These are phyloP conservation scores for Tricholaema leucomelas DNA, from an alignment of 2,113 vertebrate species.

Conservation along the genomic window DNA sequence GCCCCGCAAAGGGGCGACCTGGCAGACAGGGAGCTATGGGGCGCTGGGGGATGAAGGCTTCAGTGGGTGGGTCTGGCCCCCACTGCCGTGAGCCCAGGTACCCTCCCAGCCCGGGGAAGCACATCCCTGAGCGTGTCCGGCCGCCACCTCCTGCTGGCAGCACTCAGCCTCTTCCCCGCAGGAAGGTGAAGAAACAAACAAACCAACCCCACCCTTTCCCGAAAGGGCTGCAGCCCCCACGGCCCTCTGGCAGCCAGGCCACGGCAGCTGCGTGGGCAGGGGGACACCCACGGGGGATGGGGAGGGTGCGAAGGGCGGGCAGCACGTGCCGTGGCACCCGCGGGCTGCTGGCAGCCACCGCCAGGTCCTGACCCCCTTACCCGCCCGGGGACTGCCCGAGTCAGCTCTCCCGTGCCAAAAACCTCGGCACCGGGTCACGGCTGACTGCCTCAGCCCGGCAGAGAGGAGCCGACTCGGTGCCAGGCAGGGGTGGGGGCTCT, in stretches of 20 bases:
- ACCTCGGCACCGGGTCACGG: not conserved
- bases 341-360: not conserved
- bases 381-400: fast-evolving
- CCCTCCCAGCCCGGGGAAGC: not conserved
- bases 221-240: not conserved
- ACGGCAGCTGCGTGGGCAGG: not conserved
- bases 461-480: not conserved
- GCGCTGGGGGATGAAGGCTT: not conserved
- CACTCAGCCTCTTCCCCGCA: not conserved
- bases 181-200: constrained; percentile 32
- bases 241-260: fast-evolving
- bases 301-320: not conserved
- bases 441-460: not conserved
- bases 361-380: fast-evolving
- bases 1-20: fast-evolving
- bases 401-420: not conserved
- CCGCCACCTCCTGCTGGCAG: not conserved
- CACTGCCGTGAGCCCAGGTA: not conserved
- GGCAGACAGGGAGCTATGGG: not conserved
- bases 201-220: constrained; percentile 5
- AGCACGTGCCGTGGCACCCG: fast-evolving
- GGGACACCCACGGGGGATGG: not conserved
- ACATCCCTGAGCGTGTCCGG: not conserved
- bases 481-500: not conserved
- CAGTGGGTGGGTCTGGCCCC: fast-evolving